Percentiles rank a stretch among this genome's conserved stretches.
Conservation (phyloP, 2,888 invertebrate genomes). For the Mythimna albipuncta region DNA sequence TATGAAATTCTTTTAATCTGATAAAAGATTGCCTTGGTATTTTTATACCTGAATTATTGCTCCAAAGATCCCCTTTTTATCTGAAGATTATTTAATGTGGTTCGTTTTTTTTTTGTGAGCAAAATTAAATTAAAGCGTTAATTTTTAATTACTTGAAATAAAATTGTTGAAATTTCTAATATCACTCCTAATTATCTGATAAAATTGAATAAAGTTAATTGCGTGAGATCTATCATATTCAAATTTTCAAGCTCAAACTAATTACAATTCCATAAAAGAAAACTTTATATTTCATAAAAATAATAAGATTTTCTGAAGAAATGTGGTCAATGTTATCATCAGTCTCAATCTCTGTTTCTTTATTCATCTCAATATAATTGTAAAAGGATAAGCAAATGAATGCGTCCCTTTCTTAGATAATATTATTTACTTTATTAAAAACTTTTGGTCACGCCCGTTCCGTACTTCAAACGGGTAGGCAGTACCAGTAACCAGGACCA, state of each 20-base stretch:
- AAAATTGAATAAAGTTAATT: neutral
- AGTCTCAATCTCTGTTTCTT: no score
- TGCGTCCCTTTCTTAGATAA: no score
- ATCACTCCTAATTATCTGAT: neutral
- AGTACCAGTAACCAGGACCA: neutral
- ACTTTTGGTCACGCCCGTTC: neutral
- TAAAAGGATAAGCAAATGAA: no score
- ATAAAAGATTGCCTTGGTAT: conserved; percentile 63
- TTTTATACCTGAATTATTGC: conserved; percentile 65
- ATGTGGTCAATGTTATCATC: no score
- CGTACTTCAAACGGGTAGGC: neutral
- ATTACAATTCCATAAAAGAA: no score
- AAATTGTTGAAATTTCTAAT: conserved; percentile 3
- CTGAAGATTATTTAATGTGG: conserved; percentile 48
- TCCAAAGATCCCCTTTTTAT: conserved; percentile 43
- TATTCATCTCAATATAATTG: no score
- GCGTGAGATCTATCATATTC: neutral
- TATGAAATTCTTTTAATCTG: conserved; percentile 67
- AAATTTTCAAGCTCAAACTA: no score
- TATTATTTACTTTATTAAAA: no score
- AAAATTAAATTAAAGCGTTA: conserved; percentile 22
- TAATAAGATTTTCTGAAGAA: neutral
- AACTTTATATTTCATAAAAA: neutral
- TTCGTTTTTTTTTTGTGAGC: conserved; percentile 21
- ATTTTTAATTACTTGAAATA: conserved; percentile 30